Base-by-base conservation (phyloP, 2,888 invertebrate genomes). In the Myopa testacea region DNA sequence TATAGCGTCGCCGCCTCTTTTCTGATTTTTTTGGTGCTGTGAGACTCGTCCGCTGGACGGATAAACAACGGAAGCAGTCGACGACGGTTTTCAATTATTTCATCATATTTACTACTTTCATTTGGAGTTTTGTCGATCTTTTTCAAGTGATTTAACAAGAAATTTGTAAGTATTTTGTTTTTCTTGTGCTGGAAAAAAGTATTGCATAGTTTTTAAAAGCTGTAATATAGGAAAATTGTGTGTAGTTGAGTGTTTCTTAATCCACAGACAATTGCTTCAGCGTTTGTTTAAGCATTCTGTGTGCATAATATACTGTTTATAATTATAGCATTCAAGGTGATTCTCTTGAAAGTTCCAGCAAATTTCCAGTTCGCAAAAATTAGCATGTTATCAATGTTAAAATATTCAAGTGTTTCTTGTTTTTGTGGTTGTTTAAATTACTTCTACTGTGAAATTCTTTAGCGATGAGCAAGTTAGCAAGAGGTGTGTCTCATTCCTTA, bases 261-360 rank as follows among this genome's bases (percentile, higher is more conserved):
- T 26, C 26, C 1, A 26, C 26, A 26, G 3, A 52, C 10, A 3
- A 12, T 52, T 52, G 52, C 52, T 52, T 1, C 3, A 52, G 52
- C 1, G 2, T 26, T 26, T 26, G 26, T 26, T 26, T 26, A 26
- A 26, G 26, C 26, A 26, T 26, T 26, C 26, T 26, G 45, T 26
- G 19, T 45, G 19, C 26, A 68, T 45, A 40, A 69, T n/a, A 19
- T 8, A 14, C 16, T 19, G n/a, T 40, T 26, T 69, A 40, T 69
- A 69, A 69, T 69, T 69, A 45, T 45, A 45, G 69, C 45, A 45
- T 26, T 69, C 69, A 69, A 69, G 69, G 69, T 69, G 67, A 8
- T 67, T 58, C n/a, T 40, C 40, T 67, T 67, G 69, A 62, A 69
- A 52, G 19, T 69, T 50, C 69, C 45, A 50, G 50, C 26, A 34